Evolutionary conservation across 2,888 invertebrate genomes (phyloP).

Genomic region (Hydrotaea diabolus): DNA sequence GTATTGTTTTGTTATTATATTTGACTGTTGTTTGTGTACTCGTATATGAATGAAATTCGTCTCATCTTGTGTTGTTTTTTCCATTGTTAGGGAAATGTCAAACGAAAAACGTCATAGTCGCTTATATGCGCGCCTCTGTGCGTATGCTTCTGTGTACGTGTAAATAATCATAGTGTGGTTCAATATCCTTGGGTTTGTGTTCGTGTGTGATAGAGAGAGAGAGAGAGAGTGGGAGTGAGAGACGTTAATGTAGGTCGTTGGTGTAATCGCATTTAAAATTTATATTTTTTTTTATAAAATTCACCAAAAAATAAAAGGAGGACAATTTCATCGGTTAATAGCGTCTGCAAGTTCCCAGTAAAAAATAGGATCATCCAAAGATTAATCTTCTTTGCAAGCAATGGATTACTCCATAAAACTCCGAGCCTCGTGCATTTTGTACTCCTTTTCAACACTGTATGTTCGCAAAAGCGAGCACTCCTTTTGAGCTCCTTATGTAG

Average conservation of each 20-base stretch:
- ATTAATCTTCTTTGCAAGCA: too few species aligned
- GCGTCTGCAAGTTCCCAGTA: too few species aligned
- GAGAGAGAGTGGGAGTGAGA: neutral
- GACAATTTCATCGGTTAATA: slow-evolving; percentile 1
- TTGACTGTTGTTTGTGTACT: slow-evolving; percentile 51
- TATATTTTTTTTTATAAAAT: slow-evolving; percentile 13
- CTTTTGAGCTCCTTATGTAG: too few species aligned
- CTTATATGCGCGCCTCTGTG: slow-evolving; percentile 10
- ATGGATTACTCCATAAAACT: too few species aligned
- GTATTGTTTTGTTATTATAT: slow-evolving; percentile 9
- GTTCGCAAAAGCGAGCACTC: too few species aligned
- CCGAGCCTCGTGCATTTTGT: too few species aligned
- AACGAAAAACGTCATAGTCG: slow-evolving; percentile 50
- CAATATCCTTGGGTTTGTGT: slow-evolving; percentile 55
- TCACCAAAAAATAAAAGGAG: neutral
- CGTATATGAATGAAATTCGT: slow-evolving; percentile 65
- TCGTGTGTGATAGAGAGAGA: neutral
- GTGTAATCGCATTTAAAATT: slow-evolving; percentile 55
- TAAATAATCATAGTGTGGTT: slow-evolving; percentile 37
- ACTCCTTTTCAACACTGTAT: too few species aligned
- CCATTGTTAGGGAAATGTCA: slow-evolving; percentile 32
- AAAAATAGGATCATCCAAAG: too few species aligned
- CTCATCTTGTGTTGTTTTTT: slow-evolving; percentile 28
- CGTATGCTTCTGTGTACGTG: neutral
- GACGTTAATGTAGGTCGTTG: slow-evolving; percentile 64